These are phyloP conservation scores for Rhabdomys dilectus DNA, from an alignment of 2,113 vertebrate species.

Conservation along the genomic window DNA sequence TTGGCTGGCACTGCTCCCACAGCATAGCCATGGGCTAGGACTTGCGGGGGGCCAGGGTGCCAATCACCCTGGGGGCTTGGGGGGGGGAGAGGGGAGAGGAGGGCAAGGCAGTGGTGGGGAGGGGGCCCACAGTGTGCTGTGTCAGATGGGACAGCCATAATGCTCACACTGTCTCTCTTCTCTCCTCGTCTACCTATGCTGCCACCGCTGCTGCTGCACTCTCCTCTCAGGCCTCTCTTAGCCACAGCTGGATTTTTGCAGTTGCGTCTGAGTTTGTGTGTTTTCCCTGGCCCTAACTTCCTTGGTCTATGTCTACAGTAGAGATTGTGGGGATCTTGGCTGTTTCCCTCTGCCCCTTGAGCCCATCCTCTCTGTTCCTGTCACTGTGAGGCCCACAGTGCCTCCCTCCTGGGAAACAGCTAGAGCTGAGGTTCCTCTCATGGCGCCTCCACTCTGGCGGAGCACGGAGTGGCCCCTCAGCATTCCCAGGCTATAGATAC, in stretches of 20 bases:
- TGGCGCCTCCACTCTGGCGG: background rate
- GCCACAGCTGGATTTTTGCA: constrained; percentile 99
- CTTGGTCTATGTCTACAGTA: constrained; percentile 38
- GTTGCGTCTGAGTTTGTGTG: constrained; percentile 95
- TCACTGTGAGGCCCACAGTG: background rate
- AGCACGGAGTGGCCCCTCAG: constrained; percentile 16
- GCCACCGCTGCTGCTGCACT: constrained; percentile 87
- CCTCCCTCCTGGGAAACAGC: background rate
- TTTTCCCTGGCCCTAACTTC: constrained; percentile 83
- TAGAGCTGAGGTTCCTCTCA: constrained; percentile 31
- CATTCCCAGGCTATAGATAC: background rate
- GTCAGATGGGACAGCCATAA: constrained; percentile 83
- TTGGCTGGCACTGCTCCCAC: constrained; percentile 35
- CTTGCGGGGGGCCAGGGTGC: constrained; percentile 39
- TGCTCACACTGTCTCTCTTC: constrained; percentile 90
- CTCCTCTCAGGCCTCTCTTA: constrained; percentile 96
- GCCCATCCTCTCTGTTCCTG: constrained; percentile 25
- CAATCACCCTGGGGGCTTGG: constrained; percentile 58
- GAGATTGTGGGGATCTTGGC: constrained; percentile 64
- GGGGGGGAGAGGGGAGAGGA: constrained; percentile 60
- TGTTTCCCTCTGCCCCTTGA: background rate
- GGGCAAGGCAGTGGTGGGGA: background rate
- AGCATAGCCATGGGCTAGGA: constrained; percentile 25
- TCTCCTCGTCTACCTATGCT: constrained; percentile 89
- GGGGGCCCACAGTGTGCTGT: constrained; percentile 75